phyloP scores from a whole-genome alignment of 2,113 vertebrate genomes.

The Pica pica region DNA sequence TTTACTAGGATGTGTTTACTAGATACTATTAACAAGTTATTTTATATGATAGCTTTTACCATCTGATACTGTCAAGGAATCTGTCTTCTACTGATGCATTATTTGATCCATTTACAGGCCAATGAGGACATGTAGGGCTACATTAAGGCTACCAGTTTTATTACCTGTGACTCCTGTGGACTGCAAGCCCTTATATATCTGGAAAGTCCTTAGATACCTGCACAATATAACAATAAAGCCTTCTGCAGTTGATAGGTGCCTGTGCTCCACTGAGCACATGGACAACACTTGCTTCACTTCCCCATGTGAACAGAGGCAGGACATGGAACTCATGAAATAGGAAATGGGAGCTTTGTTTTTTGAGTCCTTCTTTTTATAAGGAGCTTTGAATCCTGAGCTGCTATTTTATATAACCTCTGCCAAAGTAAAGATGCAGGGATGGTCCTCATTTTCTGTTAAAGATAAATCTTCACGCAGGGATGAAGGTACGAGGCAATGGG shows the following conservation, averaged over 20 bases:
- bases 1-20: background rate
- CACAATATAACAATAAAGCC: background rate
- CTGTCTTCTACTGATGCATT: background rate
- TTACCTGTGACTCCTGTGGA: background rate
- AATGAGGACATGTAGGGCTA: background rate
- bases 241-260: background rate
- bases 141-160: background rate
- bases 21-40: background rate
- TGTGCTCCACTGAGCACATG: background rate
- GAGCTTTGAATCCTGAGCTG: background rate
- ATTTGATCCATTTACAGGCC: background rate
- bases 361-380: background rate
- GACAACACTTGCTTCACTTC: background rate
- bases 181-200: background rate
- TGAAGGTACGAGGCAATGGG: background rate
- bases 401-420: background rate
- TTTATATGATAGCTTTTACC: background rate
- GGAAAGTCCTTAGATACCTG: background rate
- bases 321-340: background rate
- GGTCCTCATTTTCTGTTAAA: background rate
- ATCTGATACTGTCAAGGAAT: background rate
- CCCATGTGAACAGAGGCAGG: background rate
- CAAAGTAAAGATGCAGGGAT: background rate
- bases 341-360: background rate
- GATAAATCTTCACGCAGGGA: background rate